Base-by-base conservation (phyloP, 2,888 invertebrate genomes). In the Tetragonula carbonaria region DNA sequence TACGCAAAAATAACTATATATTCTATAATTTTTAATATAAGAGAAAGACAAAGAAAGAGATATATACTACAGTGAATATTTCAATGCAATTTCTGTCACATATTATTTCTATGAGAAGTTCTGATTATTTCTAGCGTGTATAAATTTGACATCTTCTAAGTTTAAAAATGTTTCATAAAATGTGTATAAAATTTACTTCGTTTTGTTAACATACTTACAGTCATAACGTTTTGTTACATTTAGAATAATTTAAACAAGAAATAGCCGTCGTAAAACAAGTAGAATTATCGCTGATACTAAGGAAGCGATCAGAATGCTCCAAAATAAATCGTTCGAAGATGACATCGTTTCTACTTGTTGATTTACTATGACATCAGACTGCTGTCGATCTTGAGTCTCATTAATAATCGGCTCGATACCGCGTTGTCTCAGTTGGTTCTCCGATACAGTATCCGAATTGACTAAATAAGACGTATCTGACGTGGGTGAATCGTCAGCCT, bases 291-390 rank as follows among this genome's bases (percentile, higher is more conserved):
- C 94, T 3, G 94, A 93, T 73, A 95, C 87, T 81, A 96, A 92
- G 16, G 94, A 92, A 91, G 95, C 95, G 78, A 95, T 95, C 16
- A 95, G 92, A 65, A 95, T 94, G 87, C 94, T 95, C 95, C 95
- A 95, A 86, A 95, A 93, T 86, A 95, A 93, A 87, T 96, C 95
- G 83, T 95, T 95, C 77, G 93, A 95, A 90, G 93, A 93, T 65
- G 93, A 93, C 91, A 93, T 91, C 45, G 91, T 91, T 80, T 93
- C 92, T 79, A 91, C 89, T 76, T 93, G 92, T 68, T 91, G 92
- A 88, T 92, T 93, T 45, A 91, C 71, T 79, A 91, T 91, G 62
- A 93, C 91, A 90, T 95, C 95, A 87, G 94, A 90, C 92, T 94
- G 91, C 84, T 93, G 90, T 90, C 94, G 92, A 87, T 90, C 86